phyloP scores from a whole-genome alignment of 2,888 invertebrate genomes.

The Drosophila rellima region DNA sequence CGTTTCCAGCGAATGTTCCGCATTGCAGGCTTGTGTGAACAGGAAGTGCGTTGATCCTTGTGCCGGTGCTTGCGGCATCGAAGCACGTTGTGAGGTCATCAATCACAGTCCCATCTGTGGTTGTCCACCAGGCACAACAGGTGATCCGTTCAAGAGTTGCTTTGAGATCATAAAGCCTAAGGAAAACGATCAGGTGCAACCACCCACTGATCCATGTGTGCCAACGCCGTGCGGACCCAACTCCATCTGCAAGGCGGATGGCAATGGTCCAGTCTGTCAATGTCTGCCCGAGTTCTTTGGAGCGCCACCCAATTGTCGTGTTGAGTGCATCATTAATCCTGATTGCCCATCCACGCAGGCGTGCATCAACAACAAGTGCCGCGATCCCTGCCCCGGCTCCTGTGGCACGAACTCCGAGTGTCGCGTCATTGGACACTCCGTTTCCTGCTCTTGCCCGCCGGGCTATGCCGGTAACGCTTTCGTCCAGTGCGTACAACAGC shows the following conservation, averaged over 20 bases:
- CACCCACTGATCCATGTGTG: slow-evolving; percentile 87
- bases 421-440: slow-evolving; percentile 92
- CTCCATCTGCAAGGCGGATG: slow-evolving; percentile 93
- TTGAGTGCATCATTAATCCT: slow-evolving; percentile 93
- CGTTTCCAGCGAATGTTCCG: slow-evolving; percentile 92
- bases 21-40: slow-evolving; percentile 92
- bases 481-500: slow-evolving; percentile 90
- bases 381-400: slow-evolving; percentile 91
- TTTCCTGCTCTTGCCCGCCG: slow-evolving; percentile 91
- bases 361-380: slow-evolving; percentile 93
- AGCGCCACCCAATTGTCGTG: slow-evolving; percentile 92
- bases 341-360: slow-evolving; percentile 92
- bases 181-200: slow-evolving; percentile 29
- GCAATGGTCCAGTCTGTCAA: slow-evolving; percentile 92
- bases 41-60: slow-evolving; percentile 93
- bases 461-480: slow-evolving; percentile 94
- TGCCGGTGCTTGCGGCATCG: slow-evolving; percentile 92
- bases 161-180: slow-evolving; percentile 82
- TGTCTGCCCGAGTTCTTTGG: slow-evolving; percentile 92
- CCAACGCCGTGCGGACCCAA: slow-evolving; percentile 93
- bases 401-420: slow-evolving; percentile 94
- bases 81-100: slow-evolving; percentile 91
- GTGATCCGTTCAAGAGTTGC: slow-evolving; percentile 94
- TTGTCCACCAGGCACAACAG: slow-evolving; percentile 90
- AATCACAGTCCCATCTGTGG: slow-evolving; percentile 95